Evolutionary conservation across 2,888 invertebrate genomes (phyloP).

Genomic region (Fragum fragum): DNA sequence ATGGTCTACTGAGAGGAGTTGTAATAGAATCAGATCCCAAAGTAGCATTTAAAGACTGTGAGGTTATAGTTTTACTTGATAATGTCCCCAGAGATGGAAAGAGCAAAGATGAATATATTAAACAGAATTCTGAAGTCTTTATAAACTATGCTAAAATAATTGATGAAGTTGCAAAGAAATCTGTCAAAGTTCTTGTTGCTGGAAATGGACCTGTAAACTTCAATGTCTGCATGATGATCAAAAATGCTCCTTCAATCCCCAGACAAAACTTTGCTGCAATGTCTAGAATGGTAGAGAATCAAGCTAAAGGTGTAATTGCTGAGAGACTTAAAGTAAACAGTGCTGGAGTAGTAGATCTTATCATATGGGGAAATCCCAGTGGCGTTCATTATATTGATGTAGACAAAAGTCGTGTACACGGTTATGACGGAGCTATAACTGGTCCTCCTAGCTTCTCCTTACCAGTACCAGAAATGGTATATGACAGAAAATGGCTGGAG

Average conservation of each 20-base stretch:
- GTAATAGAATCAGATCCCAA: conserved; percentile 71
- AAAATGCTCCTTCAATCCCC: conserved; percentile 81
- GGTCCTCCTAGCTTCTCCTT: conserved; percentile 85
- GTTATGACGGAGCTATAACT: conserved; percentile 85
- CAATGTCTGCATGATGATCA: conserved; percentile 80
- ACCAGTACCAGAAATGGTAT: conserved; percentile 81
- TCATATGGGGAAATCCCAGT: conserved; percentile 85
- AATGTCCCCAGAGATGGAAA: conserved; percentile 69
- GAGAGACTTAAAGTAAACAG: conserved; percentile 82
- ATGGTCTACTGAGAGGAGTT: conserved; percentile 75
- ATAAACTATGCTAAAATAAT: conserved; percentile 79
- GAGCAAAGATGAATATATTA: conserved; percentile 75
- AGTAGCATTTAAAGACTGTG: conserved; percentile 81
- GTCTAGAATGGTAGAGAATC: conserved; percentile 82
- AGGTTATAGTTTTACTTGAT: conserved; percentile 80
- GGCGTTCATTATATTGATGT: conserved; percentile 76
- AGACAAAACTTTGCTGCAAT: conserved; percentile 82
- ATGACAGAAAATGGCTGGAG: conserved; percentile 84
- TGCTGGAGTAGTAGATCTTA: conserved; percentile 82
- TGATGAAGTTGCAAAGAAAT: conserved; percentile 75
- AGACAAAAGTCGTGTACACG: conserved; percentile 78
- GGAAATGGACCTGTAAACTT: conserved; percentile 85
- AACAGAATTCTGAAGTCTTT: conserved; percentile 78
- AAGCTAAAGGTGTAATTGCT: conserved; percentile 83
- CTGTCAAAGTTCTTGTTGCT: conserved; percentile 82